phyloP scores from a whole-genome alignment of 1,140 invertebrate species.

The Zaprionus camerounensis region DNA sequence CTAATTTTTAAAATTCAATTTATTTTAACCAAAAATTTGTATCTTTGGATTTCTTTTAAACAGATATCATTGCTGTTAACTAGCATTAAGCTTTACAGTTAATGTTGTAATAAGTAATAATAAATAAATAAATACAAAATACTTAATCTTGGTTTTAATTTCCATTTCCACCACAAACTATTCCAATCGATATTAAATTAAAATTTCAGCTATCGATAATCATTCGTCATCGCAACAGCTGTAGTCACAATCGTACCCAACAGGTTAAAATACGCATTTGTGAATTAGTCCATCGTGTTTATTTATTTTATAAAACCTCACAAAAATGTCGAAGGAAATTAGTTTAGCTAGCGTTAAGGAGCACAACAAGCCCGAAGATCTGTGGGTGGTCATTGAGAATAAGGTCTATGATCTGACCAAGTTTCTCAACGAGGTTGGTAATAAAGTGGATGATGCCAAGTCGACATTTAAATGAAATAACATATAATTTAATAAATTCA shows the following conservation, averaged over 20 bases:
- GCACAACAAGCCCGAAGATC: slow-evolving; percentile 85
- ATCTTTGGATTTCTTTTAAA: no score
- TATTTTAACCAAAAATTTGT: no score
- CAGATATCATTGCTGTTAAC: no score
- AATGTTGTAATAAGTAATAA: no score
- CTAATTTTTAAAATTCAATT: no score
- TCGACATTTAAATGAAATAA: slow-evolving; percentile 1
- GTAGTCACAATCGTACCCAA: not conserved
- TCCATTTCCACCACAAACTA: not conserved
- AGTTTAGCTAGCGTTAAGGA: slow-evolving; percentile 86
- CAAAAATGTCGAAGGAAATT: slow-evolving; percentile 73
- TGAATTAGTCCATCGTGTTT: not conserved
- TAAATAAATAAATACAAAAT: no score
- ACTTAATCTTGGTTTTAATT: no score
- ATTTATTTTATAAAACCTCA: not conserved
- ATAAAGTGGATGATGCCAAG: slow-evolving; percentile 30
- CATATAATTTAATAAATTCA: not conserved
- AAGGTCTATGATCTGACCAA: slow-evolving; percentile 88
- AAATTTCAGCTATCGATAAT: not conserved
- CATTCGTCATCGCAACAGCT: not conserved
- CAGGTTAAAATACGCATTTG: slow-evolving; percentile 1
- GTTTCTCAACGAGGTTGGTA: slow-evolving; percentile 87
- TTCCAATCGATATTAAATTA: not conserved
- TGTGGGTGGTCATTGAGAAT: slow-evolving; percentile 88
- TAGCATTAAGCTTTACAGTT: not conserved